Conservation (phyloP, 2,113 vertebrate genomes). For the Acanthisitta chloris region DNA sequence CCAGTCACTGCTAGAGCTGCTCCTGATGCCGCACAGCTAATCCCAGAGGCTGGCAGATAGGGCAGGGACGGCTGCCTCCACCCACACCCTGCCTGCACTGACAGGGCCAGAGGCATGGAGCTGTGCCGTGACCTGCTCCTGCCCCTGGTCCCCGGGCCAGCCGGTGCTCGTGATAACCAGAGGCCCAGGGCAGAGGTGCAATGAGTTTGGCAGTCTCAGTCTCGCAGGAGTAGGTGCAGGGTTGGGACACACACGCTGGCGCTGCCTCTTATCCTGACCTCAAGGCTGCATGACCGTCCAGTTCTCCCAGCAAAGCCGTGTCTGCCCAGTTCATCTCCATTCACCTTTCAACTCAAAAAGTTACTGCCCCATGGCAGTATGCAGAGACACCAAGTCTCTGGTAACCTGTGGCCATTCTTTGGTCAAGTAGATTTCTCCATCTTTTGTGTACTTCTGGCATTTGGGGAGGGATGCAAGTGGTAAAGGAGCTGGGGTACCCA, state of each 20-base stretch:
- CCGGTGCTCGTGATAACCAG: background rate
- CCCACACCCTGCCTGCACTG: accelerated
- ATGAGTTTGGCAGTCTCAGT: background rate
- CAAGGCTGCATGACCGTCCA: background rate
- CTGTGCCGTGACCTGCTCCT: background rate
- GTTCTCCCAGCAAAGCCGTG: background rate
- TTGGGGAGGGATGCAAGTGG: background rate
- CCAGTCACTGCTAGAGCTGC: background rate
- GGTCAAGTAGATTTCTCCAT: background rate
- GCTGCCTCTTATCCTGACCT: background rate
- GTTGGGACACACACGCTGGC: background rate
- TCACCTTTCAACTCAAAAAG: background rate
- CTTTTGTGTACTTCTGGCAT: background rate
- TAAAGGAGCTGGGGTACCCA: background rate
- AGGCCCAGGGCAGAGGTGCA: background rate
- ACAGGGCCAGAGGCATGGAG: background rate
- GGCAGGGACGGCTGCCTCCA: background rate
- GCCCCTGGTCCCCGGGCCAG: background rate
- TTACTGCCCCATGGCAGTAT: background rate
- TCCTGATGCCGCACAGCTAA: background rate
- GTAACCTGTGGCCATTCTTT: accelerated
- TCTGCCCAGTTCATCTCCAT: background rate
- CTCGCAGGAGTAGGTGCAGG: accelerated
- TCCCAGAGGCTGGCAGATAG: conserved; percentile 14
- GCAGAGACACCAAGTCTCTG: background rate